Evolutionary conservation across 2,888 invertebrate genomes (phyloP), one percentile per base, ranked within the genome.

Genomic region (Calameuta filiformis): DNA sequence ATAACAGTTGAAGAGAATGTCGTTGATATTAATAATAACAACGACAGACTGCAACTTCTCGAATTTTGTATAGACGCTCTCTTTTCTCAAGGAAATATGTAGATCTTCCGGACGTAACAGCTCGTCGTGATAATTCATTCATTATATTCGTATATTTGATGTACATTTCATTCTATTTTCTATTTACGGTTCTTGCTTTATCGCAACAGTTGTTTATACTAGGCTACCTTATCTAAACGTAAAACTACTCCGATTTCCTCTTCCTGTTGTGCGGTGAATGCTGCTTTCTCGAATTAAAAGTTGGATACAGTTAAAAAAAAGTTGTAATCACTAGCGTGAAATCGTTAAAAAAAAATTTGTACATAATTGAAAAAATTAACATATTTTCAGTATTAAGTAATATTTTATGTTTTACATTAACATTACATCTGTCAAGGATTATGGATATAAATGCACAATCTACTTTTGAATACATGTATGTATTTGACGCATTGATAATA

Each of bases 1-100:
- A 79, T 76, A 56, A 37, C 35, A 71, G 31, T 12, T 76, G 71
- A 74, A 31, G 40, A 35, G 73, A 69, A n/a, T 31, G 6, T 31
- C 23, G 68, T 69, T 37, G 35, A 73, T 23, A 9, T 9, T 56
- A 56, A 56, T 56, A 23, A 23, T 56, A 56, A 15, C 15, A 37
- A 4, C 40, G 23, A 23, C 23, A 23, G 56, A 23, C 56, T 56
- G 23, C 23, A 9, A 23, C 1, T 56, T 56, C 23, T 56, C 23
- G 9, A 23, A 23, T 15, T 23, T 56, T 56, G 6, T 23, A 23
- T 56, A 9, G 56, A 56, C 56, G 9, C 2, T 23, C 23, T 23
- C 56, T 23, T 56, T 56, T 9, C 23, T 23, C 23, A 56, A 9
- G 9, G 56, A 56, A 56, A 23, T 23, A 23, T 56, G 9, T 23